These are phyloP conservation scores for Lutjanus erythropterus DNA, from an alignment of 2,113 vertebrate genomes.

Conservation along the genomic window DNA sequence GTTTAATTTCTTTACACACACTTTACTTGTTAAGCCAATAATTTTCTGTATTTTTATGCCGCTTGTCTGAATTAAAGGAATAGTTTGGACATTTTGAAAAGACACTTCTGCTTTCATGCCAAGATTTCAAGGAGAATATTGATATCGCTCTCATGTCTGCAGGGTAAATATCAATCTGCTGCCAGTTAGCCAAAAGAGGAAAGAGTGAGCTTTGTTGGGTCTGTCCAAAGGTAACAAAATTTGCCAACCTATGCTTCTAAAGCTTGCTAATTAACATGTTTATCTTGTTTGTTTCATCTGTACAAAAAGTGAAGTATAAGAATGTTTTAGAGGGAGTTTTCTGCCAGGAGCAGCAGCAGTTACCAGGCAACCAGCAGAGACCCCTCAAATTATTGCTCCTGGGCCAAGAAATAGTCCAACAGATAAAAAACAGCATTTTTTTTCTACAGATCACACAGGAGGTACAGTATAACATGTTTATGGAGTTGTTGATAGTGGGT, in stretches of 20 bases:
- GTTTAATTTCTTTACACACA: too few relatives aligned
- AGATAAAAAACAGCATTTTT: too few relatives aligned
- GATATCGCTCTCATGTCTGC: too few relatives aligned
- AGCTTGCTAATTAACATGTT: too few relatives aligned
- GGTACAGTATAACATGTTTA: too few relatives aligned
- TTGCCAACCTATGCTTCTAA: too few relatives aligned
- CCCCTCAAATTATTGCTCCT: not conserved
- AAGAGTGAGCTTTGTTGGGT: not conserved
- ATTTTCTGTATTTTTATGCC: not conserved
- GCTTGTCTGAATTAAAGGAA: not conserved
- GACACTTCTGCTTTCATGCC: too few relatives aligned
- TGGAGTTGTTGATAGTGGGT: not conserved
- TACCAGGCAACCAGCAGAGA: not conserved
- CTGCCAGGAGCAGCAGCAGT: not conserved
- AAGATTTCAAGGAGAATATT: too few relatives aligned
- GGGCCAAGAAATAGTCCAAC: not conserved
- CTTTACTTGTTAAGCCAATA: not conserved
- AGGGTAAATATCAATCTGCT: too few relatives aligned
- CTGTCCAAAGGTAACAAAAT: not conserved
- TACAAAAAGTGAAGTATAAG: not conserved
- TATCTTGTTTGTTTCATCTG: not conserved
- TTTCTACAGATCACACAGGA: too few relatives aligned
- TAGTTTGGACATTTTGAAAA: not conserved
- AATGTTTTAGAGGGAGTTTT: too few relatives aligned
- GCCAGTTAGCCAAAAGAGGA: not conserved